These are phyloP conservation scores for Ctenochaetus hawaiiensis DNA, from an alignment of 2,797 vertebrate species.

Conservation along the genomic window DNA sequence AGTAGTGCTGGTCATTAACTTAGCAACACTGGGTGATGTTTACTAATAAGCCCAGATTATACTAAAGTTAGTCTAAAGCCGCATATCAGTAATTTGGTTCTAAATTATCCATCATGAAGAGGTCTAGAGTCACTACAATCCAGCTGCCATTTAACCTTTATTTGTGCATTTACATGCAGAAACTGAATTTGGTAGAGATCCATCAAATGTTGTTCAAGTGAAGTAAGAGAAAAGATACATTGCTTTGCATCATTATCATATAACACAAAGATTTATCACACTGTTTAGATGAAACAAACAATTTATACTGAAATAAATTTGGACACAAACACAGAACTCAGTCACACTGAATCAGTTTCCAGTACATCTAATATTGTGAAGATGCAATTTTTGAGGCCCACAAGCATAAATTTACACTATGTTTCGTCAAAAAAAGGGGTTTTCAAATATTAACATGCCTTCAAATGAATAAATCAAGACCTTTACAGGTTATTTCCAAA, in stretches of 20 bases:
- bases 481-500: constrained; percentile 59
- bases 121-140: background rate
- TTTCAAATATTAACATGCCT: constrained; percentile 56
- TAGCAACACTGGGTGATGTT: constrained; percentile 1
- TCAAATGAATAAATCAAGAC: constrained; percentile 60
- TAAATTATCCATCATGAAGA: background rate
- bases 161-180: background rate
- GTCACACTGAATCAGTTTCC: constrained; percentile 2
- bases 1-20: constrained; percentile 15
- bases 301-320: constrained; percentile 18
- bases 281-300: constrained; percentile 17
- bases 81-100: background rate
- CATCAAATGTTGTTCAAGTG: background rate
- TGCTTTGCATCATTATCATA: constrained; percentile 20
- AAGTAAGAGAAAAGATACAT: background rate
- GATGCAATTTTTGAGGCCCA: constrained; percentile 10
- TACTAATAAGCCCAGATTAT: constrained; percentile 1
- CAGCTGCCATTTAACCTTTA: background rate
- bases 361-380: constrained; percentile 12
- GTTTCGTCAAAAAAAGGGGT: constrained; percentile 26
- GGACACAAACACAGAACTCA: background rate
- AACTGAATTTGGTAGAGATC: background rate
- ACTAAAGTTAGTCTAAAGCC: background rate
- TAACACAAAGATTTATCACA: constrained; percentile 19
- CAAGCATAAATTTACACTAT: constrained; percentile 18